Percentiles rank a stretch among this genome's conserved stretches.
Evolutionary conservation across 2,797 vertebrate species (phyloP).

Genomic region (Tokudaia tokunoshimensis): DNA sequence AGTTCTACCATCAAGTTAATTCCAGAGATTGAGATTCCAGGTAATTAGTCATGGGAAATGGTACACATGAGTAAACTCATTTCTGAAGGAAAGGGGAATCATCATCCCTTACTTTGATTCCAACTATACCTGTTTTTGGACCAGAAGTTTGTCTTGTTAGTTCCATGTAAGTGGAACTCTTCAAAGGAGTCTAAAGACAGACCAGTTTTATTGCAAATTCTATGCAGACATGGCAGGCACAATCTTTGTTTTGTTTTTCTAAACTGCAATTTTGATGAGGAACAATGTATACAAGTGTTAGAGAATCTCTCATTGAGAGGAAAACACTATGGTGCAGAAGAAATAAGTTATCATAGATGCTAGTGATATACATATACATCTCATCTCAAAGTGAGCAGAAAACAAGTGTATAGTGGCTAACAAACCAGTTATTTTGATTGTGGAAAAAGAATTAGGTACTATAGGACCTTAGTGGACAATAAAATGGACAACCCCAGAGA

Average conservation of each 20-base stretch:
- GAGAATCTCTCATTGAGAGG: slow-evolving; percentile 31
- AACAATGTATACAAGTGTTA: slow-evolving; percentile 41
- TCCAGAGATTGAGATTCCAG: not conserved
- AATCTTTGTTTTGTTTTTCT: slow-evolving; percentile 30
- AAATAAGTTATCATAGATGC: slow-evolving; percentile 20
- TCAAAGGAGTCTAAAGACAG: not conserved
- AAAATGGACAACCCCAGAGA: not conserved
- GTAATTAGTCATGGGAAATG: slow-evolving; percentile 6
- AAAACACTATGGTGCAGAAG: slow-evolving; percentile 26
- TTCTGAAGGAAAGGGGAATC: not conserved
- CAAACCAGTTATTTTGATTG: slow-evolving; percentile 30
- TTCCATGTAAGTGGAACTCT: not conserved
- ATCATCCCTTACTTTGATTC: not conserved
- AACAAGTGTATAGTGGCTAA: not conserved
- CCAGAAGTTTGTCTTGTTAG: not conserved
- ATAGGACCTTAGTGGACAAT: not conserved
- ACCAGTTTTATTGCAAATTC: slow-evolving; percentile 10
- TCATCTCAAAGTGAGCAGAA: not conserved
- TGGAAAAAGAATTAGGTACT: not conserved
- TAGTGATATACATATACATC: not conserved
- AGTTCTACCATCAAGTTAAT: not conserved
- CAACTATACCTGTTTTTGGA: not conserved
- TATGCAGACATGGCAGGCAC: not conserved
- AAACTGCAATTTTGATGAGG: slow-evolving; percentile 45
- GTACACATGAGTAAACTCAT: not conserved